These are phyloP conservation scores for Pseudopipra pipra DNA, from an alignment of 2,113 vertebrate species.

Conservation along the genomic window DNA sequence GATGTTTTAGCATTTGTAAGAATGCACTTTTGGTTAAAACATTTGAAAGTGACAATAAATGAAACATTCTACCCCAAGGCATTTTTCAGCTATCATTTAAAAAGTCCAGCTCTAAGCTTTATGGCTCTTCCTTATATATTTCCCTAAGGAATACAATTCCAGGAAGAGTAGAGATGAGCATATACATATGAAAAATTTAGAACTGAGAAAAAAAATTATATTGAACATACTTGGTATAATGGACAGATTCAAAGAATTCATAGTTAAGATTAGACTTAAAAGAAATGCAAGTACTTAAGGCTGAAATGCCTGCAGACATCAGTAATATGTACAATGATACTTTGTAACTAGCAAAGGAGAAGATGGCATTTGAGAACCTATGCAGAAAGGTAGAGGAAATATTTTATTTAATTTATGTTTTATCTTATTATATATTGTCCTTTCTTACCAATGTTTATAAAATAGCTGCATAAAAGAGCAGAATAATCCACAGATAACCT, in stretches of 20 bases:
- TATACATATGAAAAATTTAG: background rate
- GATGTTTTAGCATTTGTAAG: background rate
- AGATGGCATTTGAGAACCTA: background rate
- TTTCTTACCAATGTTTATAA: background rate
- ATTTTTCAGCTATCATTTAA: background rate
- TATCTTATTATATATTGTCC: background rate
- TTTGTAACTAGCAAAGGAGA: background rate
- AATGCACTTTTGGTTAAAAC: background rate
- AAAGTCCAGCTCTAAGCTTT: background rate
- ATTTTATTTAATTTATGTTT: background rate
- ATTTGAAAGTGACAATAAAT: background rate
- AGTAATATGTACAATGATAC: background rate
- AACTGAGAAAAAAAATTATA: background rate
- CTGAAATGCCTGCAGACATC: background rate
- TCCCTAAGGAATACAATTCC: background rate
- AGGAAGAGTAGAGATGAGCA: background rate
- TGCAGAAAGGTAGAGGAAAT: background rate
- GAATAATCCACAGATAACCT: background rate
- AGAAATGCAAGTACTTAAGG: background rate
- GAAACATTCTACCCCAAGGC: background rate
- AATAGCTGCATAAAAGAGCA: background rate
- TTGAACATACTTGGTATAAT: background rate
- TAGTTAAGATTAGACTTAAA: background rate
- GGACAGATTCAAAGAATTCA: background rate
- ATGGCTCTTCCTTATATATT: background rate